These are phyloP conservation scores for Drosophila eugracilis DNA, from an alignment of 1,140 invertebrate genomes.

Conservation along the genomic window DNA sequence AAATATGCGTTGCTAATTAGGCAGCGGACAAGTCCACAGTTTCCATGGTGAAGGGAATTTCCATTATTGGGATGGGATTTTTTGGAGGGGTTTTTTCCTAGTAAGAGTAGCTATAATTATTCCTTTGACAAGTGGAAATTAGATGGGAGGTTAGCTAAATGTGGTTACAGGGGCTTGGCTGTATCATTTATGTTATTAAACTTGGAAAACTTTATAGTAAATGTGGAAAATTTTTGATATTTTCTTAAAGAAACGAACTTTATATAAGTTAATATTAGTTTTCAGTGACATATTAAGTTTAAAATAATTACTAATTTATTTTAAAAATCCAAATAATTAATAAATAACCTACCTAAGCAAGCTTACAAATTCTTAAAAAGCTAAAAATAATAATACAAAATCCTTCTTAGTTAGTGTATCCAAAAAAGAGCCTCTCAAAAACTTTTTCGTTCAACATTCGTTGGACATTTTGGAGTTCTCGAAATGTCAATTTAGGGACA, in stretches of 20 bases:
- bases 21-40: conserved; percentile 70
- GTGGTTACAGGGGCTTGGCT: too few species aligned
- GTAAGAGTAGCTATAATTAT: background rate
- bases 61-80: background rate
- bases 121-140: background rate
- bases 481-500: conserved; percentile 71
- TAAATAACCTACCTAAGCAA: too few species aligned
- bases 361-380: too few species aligned
- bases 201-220: too few species aligned
- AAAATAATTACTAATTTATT: too few species aligned
- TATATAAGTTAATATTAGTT: too few species aligned
- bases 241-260: too few species aligned
- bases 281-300: too few species aligned
- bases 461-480: conserved; percentile 37
- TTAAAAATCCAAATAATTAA: too few species aligned
- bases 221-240: too few species aligned
- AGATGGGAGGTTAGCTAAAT: background rate
- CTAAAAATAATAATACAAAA: background rate
- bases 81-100: background rate
- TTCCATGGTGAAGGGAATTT: conserved; percentile 20
- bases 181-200: too few species aligned
- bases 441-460: conserved; percentile 17
- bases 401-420: conserved; percentile 1
- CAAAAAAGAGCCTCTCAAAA: background rate
- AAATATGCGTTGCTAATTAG: conserved; percentile 84